Evolutionary conservation across 2,888 invertebrate species (phyloP).

Genomic region (Zaprionus bogoriensis): DNA sequence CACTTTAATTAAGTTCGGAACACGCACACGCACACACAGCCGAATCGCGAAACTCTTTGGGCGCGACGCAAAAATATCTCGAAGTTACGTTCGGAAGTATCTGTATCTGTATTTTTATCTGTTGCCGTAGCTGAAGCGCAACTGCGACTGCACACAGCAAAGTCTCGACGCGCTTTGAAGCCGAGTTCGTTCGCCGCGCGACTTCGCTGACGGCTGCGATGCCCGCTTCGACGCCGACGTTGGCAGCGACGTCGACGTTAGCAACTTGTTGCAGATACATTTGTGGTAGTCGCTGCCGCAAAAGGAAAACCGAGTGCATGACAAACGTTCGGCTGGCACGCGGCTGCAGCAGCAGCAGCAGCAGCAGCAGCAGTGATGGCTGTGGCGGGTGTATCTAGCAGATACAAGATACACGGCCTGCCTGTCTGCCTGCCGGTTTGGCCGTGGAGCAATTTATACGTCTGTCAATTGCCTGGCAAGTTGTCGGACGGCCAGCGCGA

Average conservation of each 20-base stretch:
- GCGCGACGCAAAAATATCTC: constrained; percentile 46
- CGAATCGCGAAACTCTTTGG: constrained; percentile 8
- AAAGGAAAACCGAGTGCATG: constrained; percentile 77
- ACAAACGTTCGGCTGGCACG: constrained; percentile 71
- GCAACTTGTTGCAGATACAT: constrained; percentile 79
- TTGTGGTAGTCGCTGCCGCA: constrained; percentile 60
- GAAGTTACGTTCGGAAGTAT: constrained; percentile 14
- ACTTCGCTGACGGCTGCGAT: constrained; percentile 18
- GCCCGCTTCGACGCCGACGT: constrained; percentile 13
- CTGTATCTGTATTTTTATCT: constrained; percentile 35
- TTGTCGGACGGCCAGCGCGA: constrained; percentile 48
- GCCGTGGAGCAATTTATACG: constrained; percentile 69
- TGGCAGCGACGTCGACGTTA: constrained; percentile 33
- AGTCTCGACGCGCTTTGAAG: constrained; percentile 71
- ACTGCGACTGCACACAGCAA: constrained; percentile 72
- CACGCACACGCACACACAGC: constrained; percentile 4
- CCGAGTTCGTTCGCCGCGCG: constrained; percentile 60
- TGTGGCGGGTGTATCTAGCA: constrained; percentile 42
- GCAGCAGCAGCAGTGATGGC: not conserved
- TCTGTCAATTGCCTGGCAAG: constrained; percentile 70
- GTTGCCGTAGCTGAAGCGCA: constrained; percentile 34
- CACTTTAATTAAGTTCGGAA: constrained; percentile 19
- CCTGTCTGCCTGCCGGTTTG: constrained; percentile 17
- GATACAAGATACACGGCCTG: constrained; percentile 67
- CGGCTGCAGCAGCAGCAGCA: constrained; percentile 31